Evolutionary conservation across 2,888 invertebrate genomes (phyloP).

Genomic region (Troides oblongomaculatus): DNA sequence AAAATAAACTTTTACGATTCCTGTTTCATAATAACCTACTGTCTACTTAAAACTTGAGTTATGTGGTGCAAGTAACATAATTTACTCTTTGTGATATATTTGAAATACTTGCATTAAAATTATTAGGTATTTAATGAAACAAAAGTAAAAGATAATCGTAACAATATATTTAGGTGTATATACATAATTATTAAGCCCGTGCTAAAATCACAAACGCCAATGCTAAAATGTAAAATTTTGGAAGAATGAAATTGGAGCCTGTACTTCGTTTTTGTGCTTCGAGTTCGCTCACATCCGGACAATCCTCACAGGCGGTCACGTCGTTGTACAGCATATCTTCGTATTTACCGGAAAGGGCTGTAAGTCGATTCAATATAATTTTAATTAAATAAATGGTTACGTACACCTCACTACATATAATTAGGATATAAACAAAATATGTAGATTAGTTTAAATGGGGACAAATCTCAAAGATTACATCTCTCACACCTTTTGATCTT

Average conservation of each 20-base stretch:
- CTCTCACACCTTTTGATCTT: no score
- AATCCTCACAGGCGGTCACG: constrained; percentile 63
- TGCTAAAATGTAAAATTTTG: constrained; percentile 40
- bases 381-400: no score
- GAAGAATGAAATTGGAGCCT: constrained; percentile 35
- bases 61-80: no score
- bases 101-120: neutral
- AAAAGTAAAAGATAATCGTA: constrained; percentile 44
- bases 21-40: no score
- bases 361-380: neutral
- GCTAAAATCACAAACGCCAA: constrained; percentile 55
- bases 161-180: constrained; percentile 74
- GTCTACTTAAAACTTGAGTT: no score
- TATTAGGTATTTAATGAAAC: constrained; percentile 6
- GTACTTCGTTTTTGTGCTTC: constrained; percentile 70
- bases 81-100: neutral
- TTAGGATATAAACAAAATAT: no score
- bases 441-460: no score
- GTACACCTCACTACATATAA: no score
- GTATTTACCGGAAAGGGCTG: constrained; percentile 72
- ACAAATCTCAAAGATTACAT: no score
- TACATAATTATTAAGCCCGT: constrained; percentile 69
- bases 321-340: constrained; percentile 76
- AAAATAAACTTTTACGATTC: no score
- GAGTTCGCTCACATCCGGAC: constrained; percentile 69